Evolutionary conservation across 2,113 vertebrate species (phyloP), one percentile per base, ranked within the genome.

Genomic region (Brachyistius frenatus): DNA sequence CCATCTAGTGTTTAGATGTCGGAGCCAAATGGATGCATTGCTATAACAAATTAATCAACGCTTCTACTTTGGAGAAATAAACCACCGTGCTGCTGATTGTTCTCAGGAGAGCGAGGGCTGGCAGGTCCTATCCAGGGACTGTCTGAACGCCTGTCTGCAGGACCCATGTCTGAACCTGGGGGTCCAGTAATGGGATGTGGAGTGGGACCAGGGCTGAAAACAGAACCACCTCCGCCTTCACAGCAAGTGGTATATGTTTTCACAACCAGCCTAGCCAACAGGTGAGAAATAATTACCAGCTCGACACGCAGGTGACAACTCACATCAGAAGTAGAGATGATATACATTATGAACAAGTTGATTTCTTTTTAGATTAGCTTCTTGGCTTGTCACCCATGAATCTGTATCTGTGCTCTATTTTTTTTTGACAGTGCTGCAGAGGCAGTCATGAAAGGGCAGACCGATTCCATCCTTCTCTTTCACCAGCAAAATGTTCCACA

Each of bases 231-330:
- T 0, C 96, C 96, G 73, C 90, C 95, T 5, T 89, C 95, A 3
- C 93, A 97, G 0, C 97, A 97, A 93, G 93, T 97, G 16, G 96
- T 99, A 73, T 99, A 99, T 5, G 97, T 99, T 90, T 99, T 99
- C 86, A 99, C 98, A 50, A 99, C 98, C 31, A 95, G 92, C 91
- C 94, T 99, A 30, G 98, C 98, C 47, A 99, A 99, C 96, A 98
- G 96, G 98, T 99, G 91, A 96, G 95, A 86, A 0, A 13, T 5
- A 7, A 23, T 23, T 23, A 23, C 23, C 23, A 23, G 23, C 23
- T 23, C 23, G 23, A 23, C 67, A 31, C 60, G 0, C 7, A 53
- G 35, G 33, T 31, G 0, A 81, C 11, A 1, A 55, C 6, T 53
- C 6, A 30, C 7, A 55, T 55, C 6, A 32, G 8, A 31, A 62